Conservation (phyloP, 2,113 vertebrate genomes). For the Ramphastos sulfuratus region DNA sequence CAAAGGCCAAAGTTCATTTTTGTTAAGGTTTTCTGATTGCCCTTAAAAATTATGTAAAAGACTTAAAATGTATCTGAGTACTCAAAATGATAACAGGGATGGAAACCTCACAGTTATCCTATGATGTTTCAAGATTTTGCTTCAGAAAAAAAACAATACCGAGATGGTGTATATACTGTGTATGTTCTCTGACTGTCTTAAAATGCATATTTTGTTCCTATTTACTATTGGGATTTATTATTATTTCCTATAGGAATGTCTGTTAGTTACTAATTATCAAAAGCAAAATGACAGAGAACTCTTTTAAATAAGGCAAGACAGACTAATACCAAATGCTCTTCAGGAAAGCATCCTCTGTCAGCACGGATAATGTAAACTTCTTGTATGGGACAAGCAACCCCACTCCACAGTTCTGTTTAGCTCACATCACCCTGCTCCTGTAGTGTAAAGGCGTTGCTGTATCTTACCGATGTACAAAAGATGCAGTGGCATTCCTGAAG, state of each 20-base stretch:
- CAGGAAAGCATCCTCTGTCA: neutral
- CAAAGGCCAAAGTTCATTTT: neutral
- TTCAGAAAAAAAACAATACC: neutral
- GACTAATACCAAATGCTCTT: neutral
- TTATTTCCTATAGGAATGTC: neutral
- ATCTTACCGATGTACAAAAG: conserved; percentile 88
- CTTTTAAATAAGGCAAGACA: neutral
- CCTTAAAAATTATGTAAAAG: neutral
- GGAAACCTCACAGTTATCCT: neutral
- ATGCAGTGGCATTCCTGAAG: conserved; percentile 88
- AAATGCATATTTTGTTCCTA: neutral
- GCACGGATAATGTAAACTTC: neutral
- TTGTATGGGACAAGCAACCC: neutral
- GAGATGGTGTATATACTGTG: neutral
- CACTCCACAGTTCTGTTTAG: neutral
- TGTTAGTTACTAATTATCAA: neutral
- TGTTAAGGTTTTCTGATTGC: neutral
- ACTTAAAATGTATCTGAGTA: neutral
- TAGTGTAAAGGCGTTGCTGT: neutral
- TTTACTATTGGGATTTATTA: neutral
- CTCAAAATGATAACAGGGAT: neutral
- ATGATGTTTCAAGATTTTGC: neutral
- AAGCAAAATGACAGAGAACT: neutral
- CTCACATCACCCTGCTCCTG: neutral
- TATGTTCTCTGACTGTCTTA: neutral